Base-by-base conservation (phyloP, 2,888 invertebrate genomes). In the Drosophila limbata region DNA sequence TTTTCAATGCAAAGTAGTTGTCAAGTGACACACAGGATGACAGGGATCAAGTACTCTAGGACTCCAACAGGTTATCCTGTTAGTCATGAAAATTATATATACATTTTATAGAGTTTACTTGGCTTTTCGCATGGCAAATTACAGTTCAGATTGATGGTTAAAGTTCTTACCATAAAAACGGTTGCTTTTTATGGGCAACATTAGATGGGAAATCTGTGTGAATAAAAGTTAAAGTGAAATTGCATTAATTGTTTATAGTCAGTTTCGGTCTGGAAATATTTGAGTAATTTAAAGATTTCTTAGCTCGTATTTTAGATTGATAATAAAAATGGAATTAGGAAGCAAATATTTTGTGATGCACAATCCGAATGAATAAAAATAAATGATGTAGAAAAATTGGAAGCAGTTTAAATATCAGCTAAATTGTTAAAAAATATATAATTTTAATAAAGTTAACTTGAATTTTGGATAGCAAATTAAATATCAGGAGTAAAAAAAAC, bases 1-100 rank as follows among this genome's bases (percentile, higher is more conserved):
- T 78, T 55, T 71, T 73, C 72, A 57, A 57, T 74, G 74, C 74
- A 74, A 74, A 74, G 74, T 61, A 74, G 78, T 73, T 74, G 78
- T 73, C 73, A 60, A 73, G 73, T 73, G 73, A 47, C 59, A 42
- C 13, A 42, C 53, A 52, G 73, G 40, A 63, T 76, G 72, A 72
- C 77, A 73, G 55, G 51, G 45, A 69, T 56, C 40, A 57, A 17
- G 25, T 37, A 48, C 9, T 25, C 25, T 25, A 5, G 31, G 48
- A 56, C 40, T 21, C 13, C 31, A 31, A 53, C 44, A 44, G 42
- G 44, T 45, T 51, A 51, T 51, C 35, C 37, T 21, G 21, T 33
- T 33, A 56, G 44, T 21, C 44, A 64, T 64, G 40, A 50, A 48
- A 48, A 48, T 48, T 42, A 47, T 40, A 55, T 56, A 42, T 10